Percentiles rank a stretch among this genome's conserved stretches.
phyloP scores from a whole-genome alignment of 2,888 invertebrate genomes.

The Polymixis flavicincta region DNA sequence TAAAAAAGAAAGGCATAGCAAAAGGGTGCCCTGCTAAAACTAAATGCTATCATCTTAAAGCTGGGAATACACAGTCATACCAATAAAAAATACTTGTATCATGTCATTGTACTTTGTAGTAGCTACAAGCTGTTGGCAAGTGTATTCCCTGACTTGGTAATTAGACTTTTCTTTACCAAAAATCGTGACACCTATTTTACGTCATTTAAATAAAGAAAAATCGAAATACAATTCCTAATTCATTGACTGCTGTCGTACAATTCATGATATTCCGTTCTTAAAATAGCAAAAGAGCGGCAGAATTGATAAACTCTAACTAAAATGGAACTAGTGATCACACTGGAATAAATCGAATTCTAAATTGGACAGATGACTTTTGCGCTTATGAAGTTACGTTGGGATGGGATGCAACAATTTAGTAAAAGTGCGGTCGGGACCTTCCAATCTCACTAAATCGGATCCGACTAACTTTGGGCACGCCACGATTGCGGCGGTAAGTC shows the following conservation, averaged over 20 bases:
- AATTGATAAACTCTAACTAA: too few species aligned
- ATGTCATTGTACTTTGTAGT: not conserved
- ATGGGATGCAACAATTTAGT: too few species aligned
- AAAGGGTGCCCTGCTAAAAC: not conserved
- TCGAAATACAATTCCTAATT: not conserved
- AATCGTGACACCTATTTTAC: slow-evolving; percentile 1
- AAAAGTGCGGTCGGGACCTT: too few species aligned
- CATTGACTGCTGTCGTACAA: slow-evolving; percentile 4
- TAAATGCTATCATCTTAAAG: not conserved
- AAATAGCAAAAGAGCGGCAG: not conserved
- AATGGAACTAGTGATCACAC: too few species aligned
- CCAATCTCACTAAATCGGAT: too few species aligned
- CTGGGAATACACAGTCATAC: not conserved
- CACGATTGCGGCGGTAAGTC: too few species aligned
- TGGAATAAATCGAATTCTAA: too few species aligned
- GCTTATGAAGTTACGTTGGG: too few species aligned
- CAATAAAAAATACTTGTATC: not conserved
- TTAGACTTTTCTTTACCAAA: not conserved
- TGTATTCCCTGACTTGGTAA: not conserved
- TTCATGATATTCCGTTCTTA: slow-evolving; percentile 21
- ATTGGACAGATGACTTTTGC: too few species aligned
- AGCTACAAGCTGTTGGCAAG: not conserved
- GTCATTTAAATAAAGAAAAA: not conserved
- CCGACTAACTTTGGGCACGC: too few species aligned
- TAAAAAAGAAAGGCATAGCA: too few species aligned